Conservation (phyloP, 2,113 vertebrate species). For the Pachypanchax playfairii region DNA sequence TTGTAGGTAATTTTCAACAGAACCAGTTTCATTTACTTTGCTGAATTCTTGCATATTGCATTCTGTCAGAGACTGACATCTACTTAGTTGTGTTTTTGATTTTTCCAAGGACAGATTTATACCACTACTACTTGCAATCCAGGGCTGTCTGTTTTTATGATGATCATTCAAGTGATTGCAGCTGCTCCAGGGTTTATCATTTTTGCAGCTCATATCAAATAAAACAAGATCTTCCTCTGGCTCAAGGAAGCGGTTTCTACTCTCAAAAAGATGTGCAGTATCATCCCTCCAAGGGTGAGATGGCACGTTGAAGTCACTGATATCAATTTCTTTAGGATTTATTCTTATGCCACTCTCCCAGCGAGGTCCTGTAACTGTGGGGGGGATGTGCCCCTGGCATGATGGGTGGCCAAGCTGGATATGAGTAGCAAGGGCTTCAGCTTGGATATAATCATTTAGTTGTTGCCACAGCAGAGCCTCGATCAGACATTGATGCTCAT, state of each 20-base stretch:
- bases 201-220: conserved; percentile 79
- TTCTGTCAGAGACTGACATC: conserved; percentile 71
- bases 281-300: conserved; percentile 77
- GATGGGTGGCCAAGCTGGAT: conserved; percentile 41
- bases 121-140: conserved; percentile 44
- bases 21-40: conserved; percentile 62
- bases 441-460: conserved; percentile 77
- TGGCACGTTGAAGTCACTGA: conserved; percentile 70
- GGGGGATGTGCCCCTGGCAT: conserved; percentile 29
- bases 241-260: conserved; percentile 59
- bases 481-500: conserved; percentile 80
- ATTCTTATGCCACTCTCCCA: conserved; percentile 44
- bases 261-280: conserved; percentile 54
- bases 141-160: conserved; percentile 49
- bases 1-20: conserved; percentile 55
- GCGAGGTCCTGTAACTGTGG: conserved; percentile 29
- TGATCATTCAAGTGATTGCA: conserved; percentile 71
- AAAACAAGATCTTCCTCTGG: conserved; percentile 71
- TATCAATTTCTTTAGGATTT: conserved; percentile 70
- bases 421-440: conserved; percentile 67
- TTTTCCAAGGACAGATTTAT: conserved; percentile 70
- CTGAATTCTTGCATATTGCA: conserved; percentile 62
- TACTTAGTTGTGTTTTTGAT: conserved; percentile 41
- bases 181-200: conserved; percentile 71
- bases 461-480: conserved; percentile 82